Evolutionary conservation across 2,888 invertebrate genomes (phyloP), one percentile per base, ranked within the genome.

Genomic region (Geotrupes spiniger): DNA sequence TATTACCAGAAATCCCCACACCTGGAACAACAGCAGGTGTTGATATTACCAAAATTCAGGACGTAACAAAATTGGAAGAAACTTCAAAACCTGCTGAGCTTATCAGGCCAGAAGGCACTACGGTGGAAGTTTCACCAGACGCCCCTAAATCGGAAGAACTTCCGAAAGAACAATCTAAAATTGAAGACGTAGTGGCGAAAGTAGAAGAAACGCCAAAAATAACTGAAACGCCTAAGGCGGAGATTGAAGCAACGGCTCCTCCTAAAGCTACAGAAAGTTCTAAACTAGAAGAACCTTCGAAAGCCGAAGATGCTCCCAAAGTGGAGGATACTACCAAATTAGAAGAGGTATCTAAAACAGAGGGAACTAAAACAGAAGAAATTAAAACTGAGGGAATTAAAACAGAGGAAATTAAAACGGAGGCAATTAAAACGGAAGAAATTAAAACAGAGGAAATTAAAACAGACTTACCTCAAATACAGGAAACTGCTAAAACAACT

Each of bases 131-230:
- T n/a, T n/a, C n/a, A n/a, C n/a, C n/a, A 21, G 38, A 17, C 9
- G 8, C 21, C 16, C n/a, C 17, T 9, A 38, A 38, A 38, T 12
- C 10, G 8, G 38, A 38, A 36, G 40, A 46, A 37, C 10, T 29
- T 29, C 51, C 37, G 43, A 46, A 47, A 39, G 40, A 63, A 36
- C 25, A 38, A n/a, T 42, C 37, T 26, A 36, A 37, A 33, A 33
- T 38, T 16, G 25, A 39, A 33, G n/a, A n/a, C n/a, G n/a, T n/a
- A n/a, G n/a, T 38, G 49, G 57, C 36, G 45, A 61, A 62, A 37
- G 60, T 68, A 26, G 57, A 72, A 59, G 69, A 72, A 52, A 62
- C 69, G 0, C 65, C 69, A 16, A 49, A 53, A 33, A 57, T 60
- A 3, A 21, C 21, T 4, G 21, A 21, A 6, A 21, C 21, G 21